Percentiles rank a stretch among this genome's conserved stretches.
These are phyloP conservation scores for Glyptemys insculpta DNA, from an alignment of 2,797 vertebrate genomes.

Conservation along the genomic window DNA sequence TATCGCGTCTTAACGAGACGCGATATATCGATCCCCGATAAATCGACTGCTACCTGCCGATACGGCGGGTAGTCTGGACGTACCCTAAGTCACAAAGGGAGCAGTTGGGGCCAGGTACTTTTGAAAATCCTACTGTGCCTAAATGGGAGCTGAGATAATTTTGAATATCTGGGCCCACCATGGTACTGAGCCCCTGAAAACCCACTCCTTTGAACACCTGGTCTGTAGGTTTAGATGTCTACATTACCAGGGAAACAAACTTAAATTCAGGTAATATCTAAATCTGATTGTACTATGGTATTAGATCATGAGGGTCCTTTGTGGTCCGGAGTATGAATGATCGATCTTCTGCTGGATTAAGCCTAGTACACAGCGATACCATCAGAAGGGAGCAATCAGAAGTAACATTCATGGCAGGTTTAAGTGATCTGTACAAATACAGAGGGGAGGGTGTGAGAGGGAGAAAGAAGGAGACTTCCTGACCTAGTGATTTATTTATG, in stretches of 20 bases:
- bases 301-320: conserved; percentile 21
- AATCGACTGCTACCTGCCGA: no score
- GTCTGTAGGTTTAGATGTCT: neutral
- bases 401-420: neutral
- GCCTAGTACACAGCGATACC: neutral
- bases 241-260: neutral
- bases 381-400: neutral
- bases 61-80: no score
- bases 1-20: no score
- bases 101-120: neutral
- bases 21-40: no score
- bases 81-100: neutral
- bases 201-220: neutral
- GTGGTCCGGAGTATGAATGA: neutral
- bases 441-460: neutral
- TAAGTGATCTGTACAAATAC: neutral
- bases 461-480: conserved; percentile 35
- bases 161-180: neutral
- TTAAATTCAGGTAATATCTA: conserved; percentile 3
- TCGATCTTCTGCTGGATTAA: neutral
- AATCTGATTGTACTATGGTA: conserved; percentile 21
- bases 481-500: conserved; percentile 71
- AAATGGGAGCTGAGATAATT: neutral
- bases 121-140: neutral
- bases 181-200: accelerated